Evolutionary conservation across 2,113 vertebrate genomes (phyloP), one percentile per base, ranked within the genome.

Genomic region (Centropus bengalensis): DNA sequence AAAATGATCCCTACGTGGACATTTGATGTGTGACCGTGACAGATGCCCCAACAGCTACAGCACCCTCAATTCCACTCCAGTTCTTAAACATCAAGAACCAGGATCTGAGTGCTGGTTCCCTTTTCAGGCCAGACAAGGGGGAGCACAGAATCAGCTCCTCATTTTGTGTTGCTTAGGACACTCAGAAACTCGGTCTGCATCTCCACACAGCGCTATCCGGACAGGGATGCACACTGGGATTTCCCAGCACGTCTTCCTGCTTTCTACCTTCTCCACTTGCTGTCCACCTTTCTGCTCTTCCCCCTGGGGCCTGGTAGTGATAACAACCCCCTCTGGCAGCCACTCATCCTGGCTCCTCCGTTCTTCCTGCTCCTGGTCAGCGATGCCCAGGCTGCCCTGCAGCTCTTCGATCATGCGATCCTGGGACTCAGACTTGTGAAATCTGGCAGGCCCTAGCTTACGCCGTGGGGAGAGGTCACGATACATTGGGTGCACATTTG

Each of bases 401-500:
- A 99, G 98, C 97, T 99, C 99, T 66, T 98, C 98, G 76, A 99
- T 98, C 93, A 99, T 97, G 38, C 91, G 98, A 95, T 99, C 99
- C 88, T 99, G 99, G 74, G 99, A 99, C 9, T 96, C 97, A 91
- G 97, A 99, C 97, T 99, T 99, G 97, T 99, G 98, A 80, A 99
- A 98, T 83, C 99, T 97, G 89, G 99, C 86, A 10, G 99, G 99
- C 9, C 98, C 99, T 98, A 98, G 96, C 96, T 98, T 99, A 95
- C 98, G 98, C 79, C 99, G 99, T 56, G 98, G 98, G 69, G 98
- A 98, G 73, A 98, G 98, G 14, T 99, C 99, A 27, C 99, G 98
- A 95, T 97, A 99, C 99, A 99, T 99, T 67, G 99, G 99, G 86
- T 99, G 99, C 32, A 99, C 98, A 14, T 99, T 99, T 27, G 98